phyloP scores from a whole-genome alignment of 2,797 vertebrate genomes.

The Spinus pinus region DNA sequence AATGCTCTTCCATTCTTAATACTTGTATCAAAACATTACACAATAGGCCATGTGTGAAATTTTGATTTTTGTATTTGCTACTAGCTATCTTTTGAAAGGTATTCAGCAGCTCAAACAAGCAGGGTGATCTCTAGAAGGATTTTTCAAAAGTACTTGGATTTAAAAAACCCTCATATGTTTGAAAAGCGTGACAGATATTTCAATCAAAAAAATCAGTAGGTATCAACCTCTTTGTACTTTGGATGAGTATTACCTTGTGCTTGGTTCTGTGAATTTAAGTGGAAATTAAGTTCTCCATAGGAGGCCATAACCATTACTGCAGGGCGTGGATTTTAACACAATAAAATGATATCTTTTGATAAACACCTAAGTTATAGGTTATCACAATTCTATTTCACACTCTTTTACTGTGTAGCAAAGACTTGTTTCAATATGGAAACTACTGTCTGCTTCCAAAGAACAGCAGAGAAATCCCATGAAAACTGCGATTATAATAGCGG shows the following conservation, averaged over 20 bases:
- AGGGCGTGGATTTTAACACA: background rate
- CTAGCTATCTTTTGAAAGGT: background rate
- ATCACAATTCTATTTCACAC: background rate
- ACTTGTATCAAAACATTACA: background rate
- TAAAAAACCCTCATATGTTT: background rate
- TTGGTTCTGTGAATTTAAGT: background rate
- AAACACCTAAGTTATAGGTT: background rate
- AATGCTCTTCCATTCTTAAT: background rate
- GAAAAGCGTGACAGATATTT: background rate
- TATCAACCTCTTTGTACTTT: background rate
- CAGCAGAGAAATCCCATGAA: slow-evolving; percentile 47
- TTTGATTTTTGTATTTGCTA: background rate
- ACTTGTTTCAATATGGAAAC: background rate
- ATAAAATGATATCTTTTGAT: background rate
- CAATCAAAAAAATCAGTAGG: background rate
- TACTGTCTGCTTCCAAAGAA: background rate
- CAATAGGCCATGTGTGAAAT: background rate
- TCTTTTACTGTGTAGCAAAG: background rate
- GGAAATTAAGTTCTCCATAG: background rate
- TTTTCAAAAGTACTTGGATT: background rate
- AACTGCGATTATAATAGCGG: slow-evolving; percentile 38
- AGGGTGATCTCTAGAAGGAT: background rate
- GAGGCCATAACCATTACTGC: background rate
- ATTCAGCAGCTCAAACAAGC: background rate
- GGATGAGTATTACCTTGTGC: background rate